Conservation (phyloP, 2,797 vertebrate genomes). For the Thunnus albacares region DNA sequence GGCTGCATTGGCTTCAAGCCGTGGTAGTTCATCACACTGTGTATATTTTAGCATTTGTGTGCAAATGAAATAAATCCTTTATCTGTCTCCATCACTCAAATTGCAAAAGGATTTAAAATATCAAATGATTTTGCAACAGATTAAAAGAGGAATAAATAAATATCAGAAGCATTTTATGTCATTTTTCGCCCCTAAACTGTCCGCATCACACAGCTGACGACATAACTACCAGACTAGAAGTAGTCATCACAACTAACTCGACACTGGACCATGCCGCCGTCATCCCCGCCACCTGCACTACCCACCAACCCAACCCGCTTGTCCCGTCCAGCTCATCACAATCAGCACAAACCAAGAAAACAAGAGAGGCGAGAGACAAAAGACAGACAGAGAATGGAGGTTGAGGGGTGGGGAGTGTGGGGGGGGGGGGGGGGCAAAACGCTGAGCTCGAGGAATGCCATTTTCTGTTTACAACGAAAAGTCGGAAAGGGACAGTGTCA, state of each 20-base stretch:
- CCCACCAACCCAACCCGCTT: constrained; percentile 8
- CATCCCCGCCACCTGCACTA: constrained; percentile 31
- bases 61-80: too few relatives aligned
- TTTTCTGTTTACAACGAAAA: constrained; percentile 76
- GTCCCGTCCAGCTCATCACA: constrained; percentile 55
- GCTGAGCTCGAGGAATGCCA: constrained; percentile 82
- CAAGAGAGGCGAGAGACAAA: constrained; percentile 57
- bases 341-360: constrained; percentile 63
- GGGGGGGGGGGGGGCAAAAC: constrained; percentile 44
- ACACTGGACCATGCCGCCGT: too few relatives aligned
- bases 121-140: too few relatives aligned
- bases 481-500: constrained; percentile 68
- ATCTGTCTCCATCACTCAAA: background rate
- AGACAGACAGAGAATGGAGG: constrained; percentile 62
- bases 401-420: background rate
- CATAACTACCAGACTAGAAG: background rate
- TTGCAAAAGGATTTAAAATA: background rate
- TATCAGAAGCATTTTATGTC: too few relatives aligned
- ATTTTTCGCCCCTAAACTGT: background rate
- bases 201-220: background rate
- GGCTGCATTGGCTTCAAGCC: too few relatives aligned
- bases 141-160: too few relatives aligned
- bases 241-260: too few relatives aligned
- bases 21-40: too few relatives aligned
- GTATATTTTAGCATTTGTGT: too few relatives aligned